Evolutionary conservation across 2,888 invertebrate species (phyloP), one percentile per base, ranked within the genome.

Genomic region (Invenusta paracnida): DNA sequence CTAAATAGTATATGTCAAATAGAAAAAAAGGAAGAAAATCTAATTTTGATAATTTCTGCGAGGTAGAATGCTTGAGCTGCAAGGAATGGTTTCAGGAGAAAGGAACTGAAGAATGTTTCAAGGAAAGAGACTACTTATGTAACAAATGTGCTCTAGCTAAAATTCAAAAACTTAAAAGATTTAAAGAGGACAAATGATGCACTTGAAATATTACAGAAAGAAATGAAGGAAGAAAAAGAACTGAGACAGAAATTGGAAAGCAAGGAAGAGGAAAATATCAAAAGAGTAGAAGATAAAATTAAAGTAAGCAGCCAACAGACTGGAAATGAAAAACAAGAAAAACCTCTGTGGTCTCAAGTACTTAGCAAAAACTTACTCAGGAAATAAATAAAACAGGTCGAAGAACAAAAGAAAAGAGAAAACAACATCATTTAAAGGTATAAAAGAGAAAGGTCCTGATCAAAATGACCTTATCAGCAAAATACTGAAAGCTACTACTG

Each of bases 291-390:
- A 25, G 73, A 73, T 23, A 73, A 23, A 73, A 73, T 73, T 73
- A 5, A 73, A 13, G 73, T 13, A 23, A 73, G 27, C 25, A 73
- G 23, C 2, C 27, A 73, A 73, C 27, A 25, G 48, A 48, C 5
- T 48, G 73, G 25, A 23, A 73, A 73, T 73, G 73, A 73, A 73
- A 73, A 73, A 73, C 73, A 73, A 73, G 73, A 73, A 73, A 73
- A 73, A 23, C 73, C 73, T n/a, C 25, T 73, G 5, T 73, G 73
- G 73, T 73, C 73, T 5, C 25, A 73, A 73, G 73, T 73, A 5
- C 5, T 73, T 73, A 73, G 73, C 25, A n/a, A 73, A 73, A 73
- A 73, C 17, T 23, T 73, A 73, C 73, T 73, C 27, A 73, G 73
- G 23, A 73, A 73, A 23, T 13, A 73, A 25, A 73, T 73, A 73